Percentiles rank a stretch among this genome's conserved stretches.
Conservation (phyloP, 2,888 invertebrate species). For the Ophion ellenae region DNA sequence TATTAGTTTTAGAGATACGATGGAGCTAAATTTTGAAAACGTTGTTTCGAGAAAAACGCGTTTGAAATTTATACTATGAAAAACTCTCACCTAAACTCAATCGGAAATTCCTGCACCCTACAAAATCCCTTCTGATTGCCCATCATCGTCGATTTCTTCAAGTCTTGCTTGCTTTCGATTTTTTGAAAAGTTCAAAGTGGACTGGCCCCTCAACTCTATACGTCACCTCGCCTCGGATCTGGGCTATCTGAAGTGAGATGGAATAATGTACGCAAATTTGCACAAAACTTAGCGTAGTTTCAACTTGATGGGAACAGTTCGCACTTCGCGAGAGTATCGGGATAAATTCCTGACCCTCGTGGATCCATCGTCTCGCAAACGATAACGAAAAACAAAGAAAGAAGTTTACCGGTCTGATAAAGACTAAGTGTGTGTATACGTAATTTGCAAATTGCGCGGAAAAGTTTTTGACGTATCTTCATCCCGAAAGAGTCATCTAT, state of each 20-base stretch:
- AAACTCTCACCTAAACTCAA: no score
- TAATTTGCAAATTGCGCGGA: conserved; percentile 24
- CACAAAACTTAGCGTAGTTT: not conserved
- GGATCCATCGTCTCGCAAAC: conserved; percentile 71
- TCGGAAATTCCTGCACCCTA: no score
- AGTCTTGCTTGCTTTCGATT: no score
- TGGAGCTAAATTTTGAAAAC: no score
- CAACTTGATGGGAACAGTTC: not conserved
- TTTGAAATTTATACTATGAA: no score
- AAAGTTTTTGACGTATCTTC: conserved; percentile 4
- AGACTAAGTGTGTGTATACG: conserved; percentile 30
- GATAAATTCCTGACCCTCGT: conserved; percentile 72
- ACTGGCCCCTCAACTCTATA: no score
- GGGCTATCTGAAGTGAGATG: not conserved
- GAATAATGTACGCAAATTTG: not conserved
- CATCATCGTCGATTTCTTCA: no score
- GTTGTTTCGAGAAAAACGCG: no score
- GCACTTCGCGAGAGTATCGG: conserved; percentile 66
- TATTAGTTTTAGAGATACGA: no score
- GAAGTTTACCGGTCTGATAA: not conserved
- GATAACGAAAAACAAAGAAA: conserved; percentile 41
- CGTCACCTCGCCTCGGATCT: no score
- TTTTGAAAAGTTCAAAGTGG: no score
- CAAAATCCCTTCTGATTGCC: no score
- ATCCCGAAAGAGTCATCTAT: conserved; percentile 14